Base-by-base conservation (phyloP, 2,797 vertebrate species). In the Phalanger gymnotis region DNA sequence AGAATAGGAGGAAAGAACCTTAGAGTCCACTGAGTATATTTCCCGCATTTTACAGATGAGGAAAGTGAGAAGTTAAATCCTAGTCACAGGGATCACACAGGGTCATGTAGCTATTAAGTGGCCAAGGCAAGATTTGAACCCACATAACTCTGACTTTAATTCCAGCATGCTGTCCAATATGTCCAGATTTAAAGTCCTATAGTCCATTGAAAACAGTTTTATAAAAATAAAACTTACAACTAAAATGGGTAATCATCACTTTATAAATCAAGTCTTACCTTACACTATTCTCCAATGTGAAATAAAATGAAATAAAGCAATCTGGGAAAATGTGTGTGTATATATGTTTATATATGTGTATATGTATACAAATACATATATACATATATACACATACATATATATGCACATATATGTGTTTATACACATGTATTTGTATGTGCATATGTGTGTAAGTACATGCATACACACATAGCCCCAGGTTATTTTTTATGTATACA, bases 331-430 rank as follows among this genome's bases (percentile, higher is more conserved):
- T 73, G 3, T n/a, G 0, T 66, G 1, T 19, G 19, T n/a, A n/a
- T 66, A 19, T 66, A 0, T n/a, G 19, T n/a, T 4, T 2, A 66
- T n/a, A 16, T 2, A 19, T n/a, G 1, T n/a, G 3, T n/a, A 19
- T n/a, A 19, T n/a, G 5, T 66, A 2, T 7, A 7, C 2, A 5
- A 5, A 0, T 19, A 6, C 40, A 2, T n/a, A 7, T 40, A 6
- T 19, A 5, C 7, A 7, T 73, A 10, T 22, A 19, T 0, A 22
- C 0, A 22, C 9, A 40, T 9, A 73, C 0, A 16, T 1, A 34
- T 13, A 34, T 16, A n/a, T 66, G 13, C 1, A n/a, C 10, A 16
- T n/a, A n/a, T 6, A 19, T 6, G 10, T 19, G 5, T 66, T 0
- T n/a, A 6, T 5, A 16, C 14, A 16, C 12, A 61, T 34, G 30